Conservation (phyloP, 2,888 invertebrate species). For the Altica lythri region DNA sequence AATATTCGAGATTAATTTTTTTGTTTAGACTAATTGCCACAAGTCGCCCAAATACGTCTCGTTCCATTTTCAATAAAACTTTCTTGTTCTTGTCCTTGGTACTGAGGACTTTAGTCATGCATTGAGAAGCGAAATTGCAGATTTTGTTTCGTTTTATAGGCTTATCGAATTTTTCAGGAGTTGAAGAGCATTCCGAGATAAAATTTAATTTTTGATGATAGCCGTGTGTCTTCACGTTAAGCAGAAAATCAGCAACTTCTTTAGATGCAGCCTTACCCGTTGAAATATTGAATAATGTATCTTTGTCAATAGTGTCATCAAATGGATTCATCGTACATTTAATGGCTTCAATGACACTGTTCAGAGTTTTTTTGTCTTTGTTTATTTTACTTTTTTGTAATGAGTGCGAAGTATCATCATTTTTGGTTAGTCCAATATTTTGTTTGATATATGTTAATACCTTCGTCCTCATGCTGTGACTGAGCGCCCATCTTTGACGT, state of each 20-base stretch:
- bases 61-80: conserved; percentile 42
- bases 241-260: conserved; percentile 43
- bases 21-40: background rate
- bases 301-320: conserved; percentile 34
- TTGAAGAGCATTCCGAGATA: conserved; percentile 25
- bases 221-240: conserved; percentile 26
- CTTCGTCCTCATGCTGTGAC: conserved; percentile 17
- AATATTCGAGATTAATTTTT: background rate
- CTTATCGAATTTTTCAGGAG: conserved; percentile 25
- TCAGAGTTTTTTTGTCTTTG: conserved; percentile 33
- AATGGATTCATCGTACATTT: conserved; percentile 42
- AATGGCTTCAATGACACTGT: conserved; percentile 37
- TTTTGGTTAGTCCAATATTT: conserved; percentile 35
- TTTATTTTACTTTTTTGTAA: conserved; percentile 32
- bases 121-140: too few relatives aligned
- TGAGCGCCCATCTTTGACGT: conserved; percentile 24
- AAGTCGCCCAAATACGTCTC: conserved; percentile 30
- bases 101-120: conserved; percentile 25
- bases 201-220: conserved; percentile 31
- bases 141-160: too few relatives aligned
- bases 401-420: conserved; percentile 42
- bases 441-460: conserved; percentile 21
- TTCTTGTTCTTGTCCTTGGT: conserved; percentile 33
- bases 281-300: conserved; percentile 44
- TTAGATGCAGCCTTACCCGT: conserved; percentile 47